Base-by-base conservation (phyloP, 2,797 vertebrate genomes). In the Sebastes taczanowskii region DNA sequence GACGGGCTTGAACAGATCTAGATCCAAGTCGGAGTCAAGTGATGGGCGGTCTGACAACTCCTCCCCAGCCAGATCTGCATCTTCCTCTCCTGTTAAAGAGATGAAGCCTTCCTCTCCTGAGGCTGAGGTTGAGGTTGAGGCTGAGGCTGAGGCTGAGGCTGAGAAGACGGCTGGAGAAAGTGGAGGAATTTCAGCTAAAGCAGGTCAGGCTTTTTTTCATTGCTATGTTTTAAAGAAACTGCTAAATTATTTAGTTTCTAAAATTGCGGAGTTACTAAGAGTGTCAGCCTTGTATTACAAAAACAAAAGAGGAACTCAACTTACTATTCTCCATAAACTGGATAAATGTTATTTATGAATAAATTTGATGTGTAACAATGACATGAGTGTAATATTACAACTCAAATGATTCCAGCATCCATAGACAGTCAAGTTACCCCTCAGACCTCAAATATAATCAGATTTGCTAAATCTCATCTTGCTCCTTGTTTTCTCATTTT, bases 11-110 rank as follows among this genome's bases (percentile, higher is more conserved):
- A 91, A 77, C 62, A 93, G 85, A 86, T 91, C 91, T 9, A 93
- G 85, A 59, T 95, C 95, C 61, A 93, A 92, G 81, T 96, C 95
- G 61, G 85, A 60, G 78, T 96, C 95, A 55, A 94, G 93, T 73
- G 92, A 90, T 59, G 84, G 68, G 7, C 74, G n/a, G 3, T 95
- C 94, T 70, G 90, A 86, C 49, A 94, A 90, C 71, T 88, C 81
- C 34, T 95, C 95, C n/a, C 94, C 93, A 52, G 89, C 83, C 32
- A 84, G 76, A 74, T 94, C 94, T 10, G 69, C 88, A 35, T 92
- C 94, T 34, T 56, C 67, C 32, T 94, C 94, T 75, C 93, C 94
- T 27, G 66, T 81, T n/a, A 92, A 95, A 90, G 89, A 82, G 53
- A 81, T 62, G 23, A 85, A 72, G 11, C 64, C 82, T 8, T 6